Base-by-base conservation (phyloP, 2,113 vertebrate species). In the Bombycilla garrulus region DNA sequence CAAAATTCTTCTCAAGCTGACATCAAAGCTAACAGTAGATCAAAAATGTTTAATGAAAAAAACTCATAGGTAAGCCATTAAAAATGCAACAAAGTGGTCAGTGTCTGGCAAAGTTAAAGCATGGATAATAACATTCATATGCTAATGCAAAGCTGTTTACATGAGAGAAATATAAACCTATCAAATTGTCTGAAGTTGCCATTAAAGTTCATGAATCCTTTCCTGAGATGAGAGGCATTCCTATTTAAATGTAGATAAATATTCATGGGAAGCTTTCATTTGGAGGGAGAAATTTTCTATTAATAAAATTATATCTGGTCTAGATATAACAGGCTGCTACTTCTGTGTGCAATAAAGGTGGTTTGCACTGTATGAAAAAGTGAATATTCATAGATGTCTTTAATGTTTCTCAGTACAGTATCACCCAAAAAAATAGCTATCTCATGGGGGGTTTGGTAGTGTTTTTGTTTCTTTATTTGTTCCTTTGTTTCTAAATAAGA, bases 1-100 rank as follows among this genome's bases (percentile, higher is more conserved):
- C 31, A 82, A 86, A 90, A 88, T 72, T 88, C 62, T 47, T 80
- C 66, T 95, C 50, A 58, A 73, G 62, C 79, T 91, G 74, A 90
- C 85, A 94, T 94, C 81, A 96, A 94, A 95, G 74, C 53, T 87
- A 92, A 82, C 25, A 58, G 35, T 38, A 67, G 62, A 94, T 94
- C 91, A 95, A 93, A 96, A 95, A 85, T 25, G 7, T 80, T 94
- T 92, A 90, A 95, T 88, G 78, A 93, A 85, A 83, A 94, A 93
- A 85, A 85, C 22, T 71, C 87, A 50, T 14, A 74, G 78, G 66
- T 72, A 90, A 91, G 50, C 70, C 80, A 88, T 93, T 91, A 91
- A 97, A 96, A 94, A 94, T 70, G 70, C 65, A 95, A 87, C 84
- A 92, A 94, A 89, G 54, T 94, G 94, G 93, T 85, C 95, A 95